These are phyloP conservation scores for Charaxes varanes DNA, from an alignment of 1,140 invertebrate species.

Conservation along the genomic window DNA sequence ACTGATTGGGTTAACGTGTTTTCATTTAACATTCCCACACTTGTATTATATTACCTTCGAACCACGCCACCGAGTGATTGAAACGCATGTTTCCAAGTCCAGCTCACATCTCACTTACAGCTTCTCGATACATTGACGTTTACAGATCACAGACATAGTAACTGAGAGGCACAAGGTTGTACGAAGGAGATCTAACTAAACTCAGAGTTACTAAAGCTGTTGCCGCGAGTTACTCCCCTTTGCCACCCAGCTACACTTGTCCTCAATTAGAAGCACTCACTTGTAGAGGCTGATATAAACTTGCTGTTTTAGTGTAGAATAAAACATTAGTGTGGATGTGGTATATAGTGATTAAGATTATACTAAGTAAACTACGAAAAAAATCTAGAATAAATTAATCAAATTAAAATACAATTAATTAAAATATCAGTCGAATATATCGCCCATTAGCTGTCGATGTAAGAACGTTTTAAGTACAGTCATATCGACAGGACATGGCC, in stretches of 20 bases:
- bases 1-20: slow-evolving; percentile 44
- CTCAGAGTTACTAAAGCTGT: slow-evolving; percentile 17
- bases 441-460: slow-evolving; percentile 11
- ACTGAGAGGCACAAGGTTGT: slow-evolving; percentile 65
- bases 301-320: slow-evolving; percentile 62
- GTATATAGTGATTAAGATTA: slow-evolving; percentile 40
- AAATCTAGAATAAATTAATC: slow-evolving; percentile 1
- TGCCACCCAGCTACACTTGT: slow-evolving; percentile 61
- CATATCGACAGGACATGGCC: slow-evolving; percentile 80
- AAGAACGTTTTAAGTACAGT: slow-evolving; percentile 23
- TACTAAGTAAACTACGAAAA: background rate
- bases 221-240: slow-evolving; percentile 44
- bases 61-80: slow-evolving; percentile 73
- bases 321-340: slow-evolving; percentile 59
- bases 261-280: slow-evolving; percentile 50
- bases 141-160: slow-evolving; percentile 61
- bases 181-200: slow-evolving; percentile 21
- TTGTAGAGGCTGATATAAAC: slow-evolving; percentile 61
- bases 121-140: slow-evolving; percentile 65
- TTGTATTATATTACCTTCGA: slow-evolving; percentile 63
- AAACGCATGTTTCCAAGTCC: slow-evolving; percentile 69
- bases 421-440: background rate
- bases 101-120: slow-evolving; percentile 71
- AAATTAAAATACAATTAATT: background rate
- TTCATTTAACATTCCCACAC: slow-evolving; percentile 54